These are phyloP conservation scores for Cydia splendana DNA, from an alignment of 1,140 invertebrate genomes.

Conservation along the genomic window DNA sequence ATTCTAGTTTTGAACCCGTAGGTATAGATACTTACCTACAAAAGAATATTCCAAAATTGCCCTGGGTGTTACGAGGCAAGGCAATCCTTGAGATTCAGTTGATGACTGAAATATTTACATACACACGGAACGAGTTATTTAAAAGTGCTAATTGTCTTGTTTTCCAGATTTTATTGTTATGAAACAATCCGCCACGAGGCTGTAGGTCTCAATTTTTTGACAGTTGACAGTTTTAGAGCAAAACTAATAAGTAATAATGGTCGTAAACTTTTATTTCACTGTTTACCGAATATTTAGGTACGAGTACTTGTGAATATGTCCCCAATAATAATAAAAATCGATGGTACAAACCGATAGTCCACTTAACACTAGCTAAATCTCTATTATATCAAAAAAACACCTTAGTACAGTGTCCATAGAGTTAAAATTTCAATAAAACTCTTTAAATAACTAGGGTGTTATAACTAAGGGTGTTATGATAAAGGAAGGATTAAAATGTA, in stretches of 20 bases:
- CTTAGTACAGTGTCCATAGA: background rate
- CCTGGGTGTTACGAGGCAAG: too few relatives aligned
- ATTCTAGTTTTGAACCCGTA: too few relatives aligned
- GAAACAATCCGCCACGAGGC: too few relatives aligned
- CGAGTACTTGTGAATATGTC: background rate
- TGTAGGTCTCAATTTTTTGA: too few relatives aligned
- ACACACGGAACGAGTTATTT: too few relatives aligned
- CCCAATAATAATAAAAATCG: slow-evolving; percentile 2
- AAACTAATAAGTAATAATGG: background rate
- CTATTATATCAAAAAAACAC: background rate
- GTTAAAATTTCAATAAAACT: background rate
- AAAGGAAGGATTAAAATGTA: slow-evolving; percentile 53
- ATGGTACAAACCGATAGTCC: slow-evolving; percentile 1
- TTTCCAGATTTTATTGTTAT: too few relatives aligned
- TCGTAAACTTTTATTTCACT: background rate
- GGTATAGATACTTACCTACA: too few relatives aligned
- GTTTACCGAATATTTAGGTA: background rate
- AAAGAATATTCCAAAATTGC: too few relatives aligned
- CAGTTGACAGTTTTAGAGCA: too few relatives aligned
- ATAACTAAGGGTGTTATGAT: slow-evolving; percentile 54
- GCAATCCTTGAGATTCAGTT: too few relatives aligned
- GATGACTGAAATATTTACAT: too few relatives aligned
- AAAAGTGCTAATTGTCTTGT: too few relatives aligned
- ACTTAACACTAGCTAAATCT: background rate
- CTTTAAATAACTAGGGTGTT: slow-evolving; percentile 48